Base-by-base conservation (phyloP, 2,113 vertebrate species). In the Epinephelus lanceolatus region DNA sequence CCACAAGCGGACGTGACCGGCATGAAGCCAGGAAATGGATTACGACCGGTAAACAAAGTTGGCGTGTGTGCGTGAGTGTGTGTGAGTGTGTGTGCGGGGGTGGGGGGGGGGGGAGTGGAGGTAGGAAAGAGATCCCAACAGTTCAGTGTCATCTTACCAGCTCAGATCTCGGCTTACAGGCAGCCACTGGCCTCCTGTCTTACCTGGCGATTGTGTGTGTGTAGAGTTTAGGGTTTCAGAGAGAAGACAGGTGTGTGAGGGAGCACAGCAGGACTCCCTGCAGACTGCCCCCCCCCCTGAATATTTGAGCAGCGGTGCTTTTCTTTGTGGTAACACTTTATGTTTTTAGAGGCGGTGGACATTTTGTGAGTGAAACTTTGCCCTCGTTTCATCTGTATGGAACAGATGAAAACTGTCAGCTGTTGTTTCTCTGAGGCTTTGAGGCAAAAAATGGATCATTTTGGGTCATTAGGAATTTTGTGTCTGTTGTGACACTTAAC, bases 31-130 rank as follows among this genome's bases (percentile, higher is more conserved):
- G 94, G 93, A 95, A 93, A 91, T 89, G 90, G 86, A 92, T 92
- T 91, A 87, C 73, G 60, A 91, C 84, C 73, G 70, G 91, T 94
- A 93, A 95, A 94, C 92, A 93, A 92, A 88, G 66, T 81, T 78
- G 60, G 74, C 17, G 52, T 66, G 84, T 59, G 30, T 59, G 74
- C 60, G 69, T 37, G 63, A 42, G 27, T 71, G 74, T 45, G 18
- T 23, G 67, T 45, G 84, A 30, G 71, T 59, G 49, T 33, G 72
- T 17, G 25, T 25, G 25, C 1, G 25, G 1, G 25, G 1, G 25
- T 25, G 1, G 1, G 37, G 11, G 66, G n/a, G 30, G 33, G 23
- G 5, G 59, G 45, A 70, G 25, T 70, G 74, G 55, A 72, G 88
- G 71, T 87, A 61, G 89, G 76, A 91, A 92, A 88, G 62, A 76